Percentiles rank a stretch among this genome's conserved stretches.
These are phyloP conservation scores for Lycia hirtaria DNA, from an alignment of 2,888 invertebrate genomes.

Conservation along the genomic window DNA sequence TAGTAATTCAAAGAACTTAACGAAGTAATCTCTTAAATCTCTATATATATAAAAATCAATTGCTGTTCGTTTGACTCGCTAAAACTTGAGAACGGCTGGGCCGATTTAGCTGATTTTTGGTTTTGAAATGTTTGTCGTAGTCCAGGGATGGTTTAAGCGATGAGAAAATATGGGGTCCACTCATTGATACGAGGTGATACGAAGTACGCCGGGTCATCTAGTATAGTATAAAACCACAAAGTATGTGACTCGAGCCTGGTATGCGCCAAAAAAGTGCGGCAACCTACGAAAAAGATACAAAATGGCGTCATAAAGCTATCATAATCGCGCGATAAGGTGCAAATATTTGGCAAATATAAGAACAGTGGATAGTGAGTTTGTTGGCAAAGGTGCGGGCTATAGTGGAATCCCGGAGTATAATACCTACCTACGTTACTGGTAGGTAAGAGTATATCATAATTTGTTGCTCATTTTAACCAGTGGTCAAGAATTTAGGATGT, in stretches of 20 bases:
- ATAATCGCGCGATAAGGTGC: conserved; percentile 69
- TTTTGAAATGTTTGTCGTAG: too few relatives aligned
- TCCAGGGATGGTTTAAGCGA: too few relatives aligned
- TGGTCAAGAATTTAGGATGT: conserved; percentile 26
- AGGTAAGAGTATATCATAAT: conserved; percentile 15
- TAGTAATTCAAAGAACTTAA: too few relatives aligned
- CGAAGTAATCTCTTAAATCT: too few relatives aligned
- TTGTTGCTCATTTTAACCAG: conserved; percentile 33
- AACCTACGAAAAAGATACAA: conserved; percentile 57
- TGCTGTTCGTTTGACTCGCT: too few relatives aligned
- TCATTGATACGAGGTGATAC: too few relatives aligned
- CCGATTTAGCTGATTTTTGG: too few relatives aligned
- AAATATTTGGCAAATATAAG: conserved; percentile 78
- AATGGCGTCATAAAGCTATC: conserved; percentile 70
- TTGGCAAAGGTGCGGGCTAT: conserved; percentile 66
- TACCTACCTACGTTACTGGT: conserved; percentile 30
- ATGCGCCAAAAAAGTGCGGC: conserved; percentile 48
- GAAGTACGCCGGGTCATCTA: too few relatives aligned
- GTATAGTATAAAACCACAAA: conserved; percentile 18
- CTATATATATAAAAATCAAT: too few relatives aligned
- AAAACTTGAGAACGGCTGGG: too few relatives aligned
- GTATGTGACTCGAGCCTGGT: conserved; percentile 12
- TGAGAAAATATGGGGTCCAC: too few relatives aligned
- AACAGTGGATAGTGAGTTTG: conserved; percentile 73
- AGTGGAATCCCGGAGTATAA: conserved; percentile 51